Evolutionary conservation across 2,113 vertebrate genomes (phyloP), one percentile per base, ranked within the genome.

Genomic region (Osmerus mordax): DNA sequence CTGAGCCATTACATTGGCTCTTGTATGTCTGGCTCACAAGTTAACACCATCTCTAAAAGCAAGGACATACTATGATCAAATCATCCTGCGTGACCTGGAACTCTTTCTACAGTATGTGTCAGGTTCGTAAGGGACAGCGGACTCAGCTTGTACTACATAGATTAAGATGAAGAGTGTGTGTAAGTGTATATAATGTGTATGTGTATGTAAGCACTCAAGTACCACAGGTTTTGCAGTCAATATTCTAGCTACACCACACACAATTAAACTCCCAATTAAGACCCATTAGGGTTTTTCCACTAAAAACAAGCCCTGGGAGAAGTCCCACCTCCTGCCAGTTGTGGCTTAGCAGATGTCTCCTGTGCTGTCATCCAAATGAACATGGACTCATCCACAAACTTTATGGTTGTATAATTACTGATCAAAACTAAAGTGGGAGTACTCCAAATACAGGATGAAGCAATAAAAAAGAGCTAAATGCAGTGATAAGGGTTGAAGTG

Each of bases 241-340:
- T 88, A 87, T 85, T 88, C 88, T 88, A 82, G 71, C 88, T 88
- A 62, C 76, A 88, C 88, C 90, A 78, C 84, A 87, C 86, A 90
- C 87, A 90, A 89, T 90, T 90, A 90, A 88, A 88, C 85, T 89
- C 79, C 87, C 88, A 90, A 90, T 91, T 91, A 91, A 90, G 85
- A 83, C 68, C 87, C 88, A 91, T 91, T 91, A 90, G 87, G 85
- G 89, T 73, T 90, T 88, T 89, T 87, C 88, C 87, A 86, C 86
- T 83, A 75, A 84, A 80, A 74, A 74, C 75, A 54, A 87, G 88
- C 89, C 74, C 86, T 88, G 77, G 75, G 84, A 86, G 73, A 75
- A 85, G 79, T 82, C 81, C 85, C 79, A 73, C 47, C 71, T 82
- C 73, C 77, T 68, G 75, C 77, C 76, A 81, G 79, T 86, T 91